phyloP scores from a whole-genome alignment of 2,797 vertebrate genomes.

The Fratercula arctica region DNA sequence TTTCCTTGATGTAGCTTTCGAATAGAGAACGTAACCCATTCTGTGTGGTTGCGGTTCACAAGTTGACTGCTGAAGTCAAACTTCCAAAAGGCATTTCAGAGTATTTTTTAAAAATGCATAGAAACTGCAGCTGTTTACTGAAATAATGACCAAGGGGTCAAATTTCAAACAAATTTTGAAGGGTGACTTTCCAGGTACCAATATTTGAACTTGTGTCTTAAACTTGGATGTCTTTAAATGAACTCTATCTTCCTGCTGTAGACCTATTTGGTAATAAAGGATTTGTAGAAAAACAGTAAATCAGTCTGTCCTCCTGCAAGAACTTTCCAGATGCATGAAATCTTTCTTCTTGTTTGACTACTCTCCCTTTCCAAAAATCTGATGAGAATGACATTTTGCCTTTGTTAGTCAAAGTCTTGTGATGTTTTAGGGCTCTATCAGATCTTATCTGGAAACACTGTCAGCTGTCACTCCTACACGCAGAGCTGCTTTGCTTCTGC shows the following conservation, averaged over 20 bases:
- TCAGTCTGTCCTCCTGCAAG: neutral
- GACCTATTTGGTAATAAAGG: neutral
- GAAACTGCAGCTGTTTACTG: neutral
- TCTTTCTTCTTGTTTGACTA: neutral
- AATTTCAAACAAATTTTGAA: neutral
- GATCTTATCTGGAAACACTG: neutral
- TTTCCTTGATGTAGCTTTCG: neutral
- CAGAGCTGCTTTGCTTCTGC: conserved; percentile 1
- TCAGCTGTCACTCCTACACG: neutral
- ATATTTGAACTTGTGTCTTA: neutral
- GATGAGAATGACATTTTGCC: neutral
- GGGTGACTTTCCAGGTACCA: neutral
- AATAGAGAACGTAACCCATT: neutral
- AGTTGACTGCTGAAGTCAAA: neutral
- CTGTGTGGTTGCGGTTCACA: neutral
- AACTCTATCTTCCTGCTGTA: neutral
- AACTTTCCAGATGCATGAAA: neutral
- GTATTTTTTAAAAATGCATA: too few species aligned
- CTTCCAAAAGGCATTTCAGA: neutral
- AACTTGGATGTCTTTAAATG: neutral
- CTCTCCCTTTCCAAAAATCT: neutral
- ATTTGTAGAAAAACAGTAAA: neutral
- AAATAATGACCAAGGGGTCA: neutral
- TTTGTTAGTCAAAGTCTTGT: neutral
- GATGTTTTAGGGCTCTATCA: neutral